Evolutionary conservation across 2,797 vertebrate species (phyloP), one percentile per base, ranked within the genome.

Genomic region (Hozukius guyotensis): DNA sequence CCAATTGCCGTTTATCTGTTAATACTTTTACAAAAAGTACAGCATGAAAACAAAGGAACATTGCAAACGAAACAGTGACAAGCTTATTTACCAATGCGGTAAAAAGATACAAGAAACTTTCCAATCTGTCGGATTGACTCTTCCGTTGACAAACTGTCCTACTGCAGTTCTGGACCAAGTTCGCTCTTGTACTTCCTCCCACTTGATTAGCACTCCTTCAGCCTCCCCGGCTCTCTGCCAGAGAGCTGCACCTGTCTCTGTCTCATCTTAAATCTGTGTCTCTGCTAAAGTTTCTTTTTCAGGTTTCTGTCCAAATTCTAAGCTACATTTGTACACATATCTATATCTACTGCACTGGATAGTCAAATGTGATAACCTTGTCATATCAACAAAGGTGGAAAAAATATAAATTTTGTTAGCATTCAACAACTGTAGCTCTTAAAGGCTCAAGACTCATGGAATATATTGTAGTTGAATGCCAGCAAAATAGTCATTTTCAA

Each of bases 341-440:
- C 42, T 46, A 46, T 42, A 18, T 46, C 42, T 46, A 46, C 16
- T 46, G 42, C 16, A 46, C 42, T 18, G 42, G 1, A 52, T 9
- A n/a, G 20, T 20, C 49, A 52, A 5, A 52, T 52, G 0, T 52
- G 49, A 8, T 1, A 52, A 52, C 18, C 18, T 52, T n/a, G 18
- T 52, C 49, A 0, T 52, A 52, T 52, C 20, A 52, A 52, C 8
- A 52, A n/a, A n/a, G 49, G 49, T 52, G 49, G 6, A 52, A 52
- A 49, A 49, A 49, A 49, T 0, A 49, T 20, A 49, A 0, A 49
- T 49, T 49, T 0, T n/a, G 18, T 20, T 49, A 49, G 49, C 49
- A n/a, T 52, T 52, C 20, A 52, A 52, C 20, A 0, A 49, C 18
- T 10, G 20, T n/a, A 52, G 49, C 20, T 52, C 20, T 52, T 52